Percentiles rank a stretch among this genome's conserved stretches.
Conservation (phyloP, 92 coral and sea anemone species). For the Porites lobata region DNA sequence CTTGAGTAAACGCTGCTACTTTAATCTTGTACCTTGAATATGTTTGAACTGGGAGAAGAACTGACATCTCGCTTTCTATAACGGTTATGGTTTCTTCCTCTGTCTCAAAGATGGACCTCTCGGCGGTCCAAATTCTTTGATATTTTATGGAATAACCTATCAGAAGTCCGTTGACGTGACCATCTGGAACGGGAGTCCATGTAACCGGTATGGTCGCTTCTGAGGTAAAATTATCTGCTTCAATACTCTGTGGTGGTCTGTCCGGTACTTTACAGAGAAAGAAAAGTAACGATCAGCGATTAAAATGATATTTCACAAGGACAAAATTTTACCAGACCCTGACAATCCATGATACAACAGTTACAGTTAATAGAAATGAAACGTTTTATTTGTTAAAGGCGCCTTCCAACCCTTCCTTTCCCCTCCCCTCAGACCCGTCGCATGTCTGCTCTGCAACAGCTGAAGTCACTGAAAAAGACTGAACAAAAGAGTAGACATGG, state of each 20-base stretch:
- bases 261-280: constrained; percentile 32
- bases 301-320: not conserved
- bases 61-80: not conserved
- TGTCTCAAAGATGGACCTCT: not conserved
- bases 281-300: not conserved
- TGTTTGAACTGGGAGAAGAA: constrained; percentile 21
- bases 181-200: constrained; percentile 63
- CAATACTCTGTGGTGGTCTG: constrained; percentile 48
- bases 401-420: too few species aligned
- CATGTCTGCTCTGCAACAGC: too few species aligned
- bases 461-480: too few species aligned
- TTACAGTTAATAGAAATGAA: too few species aligned
- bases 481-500: too few species aligned
- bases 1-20: constrained; percentile 53
- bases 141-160: constrained; percentile 50
- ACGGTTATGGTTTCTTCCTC: not conserved
- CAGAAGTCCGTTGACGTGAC: constrained; percentile 51
- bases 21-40: constrained; percentile 49
- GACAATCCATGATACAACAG: too few species aligned
- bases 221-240: constrained; percentile 38
- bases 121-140: constrained; percentile 44
- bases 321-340: too few species aligned
- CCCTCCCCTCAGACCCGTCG: too few species aligned
- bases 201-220: constrained; percentile 12
- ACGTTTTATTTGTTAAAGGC: too few species aligned